These are phyloP conservation scores for Meda fulgida DNA, from an alignment of 2,797 vertebrate genomes.

Conservation along the genomic window DNA sequence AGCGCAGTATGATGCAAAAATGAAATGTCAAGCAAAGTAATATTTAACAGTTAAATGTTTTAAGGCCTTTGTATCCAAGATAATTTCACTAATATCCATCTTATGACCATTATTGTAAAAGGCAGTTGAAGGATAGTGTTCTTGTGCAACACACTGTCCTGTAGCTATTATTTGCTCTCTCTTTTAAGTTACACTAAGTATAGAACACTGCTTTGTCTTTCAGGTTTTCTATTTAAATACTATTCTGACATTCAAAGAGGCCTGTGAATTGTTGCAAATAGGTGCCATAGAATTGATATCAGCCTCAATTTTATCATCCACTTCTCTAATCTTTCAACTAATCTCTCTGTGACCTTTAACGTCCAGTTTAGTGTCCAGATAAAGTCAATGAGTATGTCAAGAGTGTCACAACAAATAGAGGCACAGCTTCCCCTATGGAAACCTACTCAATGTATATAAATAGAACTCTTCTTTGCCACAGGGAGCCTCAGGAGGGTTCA, in stretches of 20 bases:
- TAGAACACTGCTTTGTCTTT: not conserved
- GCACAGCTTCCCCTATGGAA: slow-evolving; percentile 29
- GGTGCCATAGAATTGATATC: not conserved
- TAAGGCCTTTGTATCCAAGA: not conserved
- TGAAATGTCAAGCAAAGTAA: not conserved
- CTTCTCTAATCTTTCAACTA: not conserved
- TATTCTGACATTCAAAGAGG: slow-evolving; percentile 4
- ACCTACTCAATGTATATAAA: slow-evolving; percentile 37
- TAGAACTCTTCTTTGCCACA: slow-evolving; percentile 20
- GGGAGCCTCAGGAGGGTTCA: slow-evolving; percentile 31
- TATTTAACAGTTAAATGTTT: not conserved
- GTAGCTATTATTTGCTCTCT: not conserved
- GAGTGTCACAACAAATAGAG: slow-evolving; percentile 7
- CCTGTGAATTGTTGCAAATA: not conserved
- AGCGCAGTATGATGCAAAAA: not conserved
- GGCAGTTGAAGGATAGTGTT: not conserved
- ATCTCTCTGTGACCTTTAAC: slow-evolving; percentile 1
- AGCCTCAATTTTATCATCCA: not conserved
- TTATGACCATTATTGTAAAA: not conserved
- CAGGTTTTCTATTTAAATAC: slow-evolving; percentile 20
- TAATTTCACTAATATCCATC: not conserved
- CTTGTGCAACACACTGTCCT: not conserved
- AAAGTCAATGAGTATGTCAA: slow-evolving; percentile 1
- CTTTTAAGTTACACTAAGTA: not conserved
- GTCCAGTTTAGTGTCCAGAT: not conserved